phyloP scores from a whole-genome alignment of 2,888 invertebrate species.

The Octodonta nipae region DNA sequence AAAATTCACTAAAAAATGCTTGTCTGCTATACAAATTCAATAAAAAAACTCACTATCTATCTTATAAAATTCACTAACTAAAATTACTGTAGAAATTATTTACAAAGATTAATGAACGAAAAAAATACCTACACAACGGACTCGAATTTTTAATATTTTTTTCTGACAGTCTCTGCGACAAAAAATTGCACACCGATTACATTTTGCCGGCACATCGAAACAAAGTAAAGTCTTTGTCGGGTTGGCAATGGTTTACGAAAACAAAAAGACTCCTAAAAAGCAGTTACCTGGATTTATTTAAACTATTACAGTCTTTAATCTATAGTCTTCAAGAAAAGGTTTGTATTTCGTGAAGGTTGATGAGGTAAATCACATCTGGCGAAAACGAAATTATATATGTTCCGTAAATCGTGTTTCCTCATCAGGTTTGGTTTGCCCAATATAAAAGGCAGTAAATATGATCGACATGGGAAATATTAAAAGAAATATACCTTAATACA shows the following conservation, averaged over 20 bases:
- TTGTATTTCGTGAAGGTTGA: no score
- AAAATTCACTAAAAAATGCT: slow-evolving; percentile 7
- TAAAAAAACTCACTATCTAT: slow-evolving; percentile 1
- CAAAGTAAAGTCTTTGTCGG: slow-evolving; percentile 21
- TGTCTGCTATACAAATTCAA: slow-evolving; percentile 1
- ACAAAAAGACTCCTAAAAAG: slow-evolving; percentile 4
- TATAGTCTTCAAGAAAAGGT: no score
- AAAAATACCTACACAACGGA: slow-evolving; percentile 19
- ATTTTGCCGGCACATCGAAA: slow-evolving; percentile 22
- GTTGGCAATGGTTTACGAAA: slow-evolving; percentile 18
- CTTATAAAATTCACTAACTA: slow-evolving; percentile 14
- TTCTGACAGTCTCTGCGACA: slow-evolving; percentile 25
- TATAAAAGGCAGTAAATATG: no score
- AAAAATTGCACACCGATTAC: slow-evolving; percentile 30
- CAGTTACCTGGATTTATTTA: not conserved
- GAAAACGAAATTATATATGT: no score
- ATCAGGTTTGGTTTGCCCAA: no score
- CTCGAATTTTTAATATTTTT: slow-evolving; percentile 16
- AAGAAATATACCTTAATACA: no score
- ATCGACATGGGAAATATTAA: no score
- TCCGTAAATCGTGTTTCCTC: no score
- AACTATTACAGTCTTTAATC: no score
- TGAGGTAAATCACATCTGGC: no score
- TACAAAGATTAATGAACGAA: slow-evolving; percentile 15
- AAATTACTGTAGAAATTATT: slow-evolving; percentile 15